Conservation (phyloP, 2,888 invertebrate species). For the Meandrusa payeni region DNA sequence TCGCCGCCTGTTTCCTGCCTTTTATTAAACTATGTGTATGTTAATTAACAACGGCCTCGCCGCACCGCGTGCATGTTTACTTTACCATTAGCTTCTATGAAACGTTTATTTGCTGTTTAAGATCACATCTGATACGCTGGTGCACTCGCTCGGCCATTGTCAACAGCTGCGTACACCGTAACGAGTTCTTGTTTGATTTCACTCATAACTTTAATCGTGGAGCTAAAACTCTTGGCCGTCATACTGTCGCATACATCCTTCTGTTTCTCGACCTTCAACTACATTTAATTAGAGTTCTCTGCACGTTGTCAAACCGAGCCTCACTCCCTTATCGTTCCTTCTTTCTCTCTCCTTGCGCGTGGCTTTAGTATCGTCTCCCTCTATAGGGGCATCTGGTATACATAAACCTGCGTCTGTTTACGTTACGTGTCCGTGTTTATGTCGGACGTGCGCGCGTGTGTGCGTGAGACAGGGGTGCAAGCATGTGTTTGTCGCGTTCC, state of each 20-base stretch:
- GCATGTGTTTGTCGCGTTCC: conserved; percentile 64
- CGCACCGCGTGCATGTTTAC: conserved; percentile 59
- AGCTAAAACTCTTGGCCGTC: conserved; percentile 31
- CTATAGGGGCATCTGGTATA: conserved; percentile 77
- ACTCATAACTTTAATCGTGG: conserved; percentile 32
- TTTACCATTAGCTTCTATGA: conserved; percentile 65
- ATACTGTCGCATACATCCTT: conserved; percentile 47
- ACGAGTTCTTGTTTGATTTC: conserved; percentile 26
- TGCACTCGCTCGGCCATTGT: conserved; percentile 28
- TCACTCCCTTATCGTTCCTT: conserved; percentile 51
- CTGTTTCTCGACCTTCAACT: conserved; percentile 72
- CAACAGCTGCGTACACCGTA: conserved; percentile 39
- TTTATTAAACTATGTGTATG: conserved; percentile 80
- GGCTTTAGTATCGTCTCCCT: conserved; percentile 62
- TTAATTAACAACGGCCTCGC: conserved; percentile 77
- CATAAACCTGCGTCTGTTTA: conserved; percentile 77
- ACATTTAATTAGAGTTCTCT: conserved; percentile 72
- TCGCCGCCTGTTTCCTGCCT: conserved; percentile 76
- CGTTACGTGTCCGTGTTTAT: conserved; percentile 53
- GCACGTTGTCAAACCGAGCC: conserved; percentile 65
- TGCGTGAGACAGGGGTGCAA: conserved; percentile 64
- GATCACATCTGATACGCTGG: conserved; percentile 37
- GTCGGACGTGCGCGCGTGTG: conserved; percentile 37
- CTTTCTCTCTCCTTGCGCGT: conserved; percentile 52
- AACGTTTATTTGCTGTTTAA: conserved; percentile 53